phyloP scores from a whole-genome alignment of 1,140 invertebrate genomes.

The Bathynomus jamesi region DNA sequence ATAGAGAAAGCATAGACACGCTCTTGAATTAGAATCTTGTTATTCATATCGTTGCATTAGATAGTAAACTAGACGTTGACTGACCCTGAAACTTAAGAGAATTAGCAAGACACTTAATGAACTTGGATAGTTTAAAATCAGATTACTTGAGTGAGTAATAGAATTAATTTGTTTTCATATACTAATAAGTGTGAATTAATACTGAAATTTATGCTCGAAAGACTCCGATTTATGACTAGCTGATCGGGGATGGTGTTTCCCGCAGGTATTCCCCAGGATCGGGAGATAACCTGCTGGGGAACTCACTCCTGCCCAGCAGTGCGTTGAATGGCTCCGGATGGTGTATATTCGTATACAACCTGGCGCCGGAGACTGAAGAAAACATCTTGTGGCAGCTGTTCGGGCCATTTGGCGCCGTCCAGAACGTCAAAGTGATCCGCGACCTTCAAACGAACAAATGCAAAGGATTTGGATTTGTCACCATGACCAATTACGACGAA shows the following conservation, averaged over 20 bases:
- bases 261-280: slow-evolving; percentile 87
- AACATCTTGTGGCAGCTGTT: slow-evolving; percentile 98
- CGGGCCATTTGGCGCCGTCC: slow-evolving; percentile 96
- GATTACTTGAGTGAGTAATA: background rate
- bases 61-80: background rate
- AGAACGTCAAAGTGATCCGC: slow-evolving; percentile 93
- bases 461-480: slow-evolving; percentile 99
- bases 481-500: slow-evolving; percentile 99
- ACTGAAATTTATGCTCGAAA: background rate
- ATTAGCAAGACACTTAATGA: background rate
- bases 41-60: background rate
- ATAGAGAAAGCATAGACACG: background rate
- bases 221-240: background rate
- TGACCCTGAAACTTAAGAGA: background rate
- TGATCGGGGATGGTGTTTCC: slow-evolving; percentile 26
- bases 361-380: slow-evolving; percentile 96
- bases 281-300: slow-evolving; percentile 74
- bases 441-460: slow-evolving; percentile 98
- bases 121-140: background rate
- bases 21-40: background rate
- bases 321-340: slow-evolving; percentile 65
- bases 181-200: background rate
- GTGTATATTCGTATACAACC: slow-evolving; percentile 98
- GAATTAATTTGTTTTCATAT: background rate
- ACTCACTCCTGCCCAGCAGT: slow-evolving; percentile 67